Evolutionary conservation across 2,113 vertebrate genomes (phyloP), one percentile per base, ranked within the genome.

Genomic region (Anoura caudifer): DNA sequence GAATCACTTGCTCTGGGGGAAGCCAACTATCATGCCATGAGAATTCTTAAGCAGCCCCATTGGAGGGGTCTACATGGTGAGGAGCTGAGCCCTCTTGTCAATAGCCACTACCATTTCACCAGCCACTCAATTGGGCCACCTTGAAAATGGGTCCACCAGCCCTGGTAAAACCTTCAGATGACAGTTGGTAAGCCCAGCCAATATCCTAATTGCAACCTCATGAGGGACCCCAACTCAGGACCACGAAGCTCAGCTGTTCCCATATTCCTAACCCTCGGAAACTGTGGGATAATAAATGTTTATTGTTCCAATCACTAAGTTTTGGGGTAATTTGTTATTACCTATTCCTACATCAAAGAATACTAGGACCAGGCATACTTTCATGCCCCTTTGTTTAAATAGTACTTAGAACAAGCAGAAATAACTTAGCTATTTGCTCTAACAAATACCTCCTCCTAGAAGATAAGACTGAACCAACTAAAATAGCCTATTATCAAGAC

Each of bases 401-500:
- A 45, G 85, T 50, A 85, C 65, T 70, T 52, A 95, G 41, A 91
- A 92, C 22, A 87, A 77, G 43, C 76, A 87, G 72, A 94, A 95
- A 90, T 59, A 90, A 79, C 38, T 77, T 77, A 65, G 73, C 67
- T 90, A 72, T 75, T 92, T 77, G 45, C 52, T 79, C 43, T 91
- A 82, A 88, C 79, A 79, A 95, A 96, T 45, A 47, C 70, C 89
- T 91, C 65, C 87, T 88, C 89, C 63, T 83, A 63, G 75, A 83
- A 96, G 82, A 75, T 56, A 87, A 96, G 84, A 67, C 36, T 38
- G 82, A 93, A 87, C 36, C 67, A 69, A 91, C 54, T 83, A 31
- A 93, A 94, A 90, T 7, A 88, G 75, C 61, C 52, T 43, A 36
- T 89, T 61, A 88, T 90, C 69, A 83, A 91, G 83, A 83, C 24